Conservation (phyloP, 2,888 invertebrate genomes). For the Sinohyriopsis cumingii region DNA sequence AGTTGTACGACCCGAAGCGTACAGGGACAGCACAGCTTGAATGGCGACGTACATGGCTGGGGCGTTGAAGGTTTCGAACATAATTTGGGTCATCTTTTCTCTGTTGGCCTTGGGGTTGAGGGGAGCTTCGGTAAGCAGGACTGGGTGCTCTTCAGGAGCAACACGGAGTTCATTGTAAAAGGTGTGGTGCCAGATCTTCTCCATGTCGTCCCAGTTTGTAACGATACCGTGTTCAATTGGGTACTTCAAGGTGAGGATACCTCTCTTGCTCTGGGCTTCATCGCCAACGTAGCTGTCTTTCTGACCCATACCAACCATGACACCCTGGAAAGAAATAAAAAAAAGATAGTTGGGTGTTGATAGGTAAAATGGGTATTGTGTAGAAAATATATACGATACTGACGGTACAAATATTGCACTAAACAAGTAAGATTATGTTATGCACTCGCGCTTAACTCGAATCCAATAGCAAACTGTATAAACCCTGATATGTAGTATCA, state of each 20-base stretch:
- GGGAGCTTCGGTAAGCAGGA: conserved; percentile 88
- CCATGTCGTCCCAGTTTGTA: conserved; percentile 72
- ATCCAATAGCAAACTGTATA: too few relatives aligned
- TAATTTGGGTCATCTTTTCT: conserved; percentile 87
- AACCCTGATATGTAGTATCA: too few relatives aligned
- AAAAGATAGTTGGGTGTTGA: conserved; percentile 72
- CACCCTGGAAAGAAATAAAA: conserved; percentile 63
- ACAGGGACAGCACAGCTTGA: conserved; percentile 92
- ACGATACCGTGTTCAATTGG: conserved; percentile 76
- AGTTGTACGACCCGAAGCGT: conserved; percentile 83
- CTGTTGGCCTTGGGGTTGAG: conserved; percentile 93
- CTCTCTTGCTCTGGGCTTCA: conserved; percentile 90
- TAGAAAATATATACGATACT: too few relatives aligned
- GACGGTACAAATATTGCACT: too few relatives aligned
- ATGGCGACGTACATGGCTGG: conserved; percentile 96
- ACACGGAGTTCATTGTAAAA: conserved; percentile 72
- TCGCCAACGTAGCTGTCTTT: conserved; percentile 97
- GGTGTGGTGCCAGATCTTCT: conserved; percentile 70
- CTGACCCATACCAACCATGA: conserved; percentile 98
- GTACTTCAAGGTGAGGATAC: conserved; percentile 75
- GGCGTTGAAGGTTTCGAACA: conserved; percentile 84
- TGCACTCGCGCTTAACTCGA: too few relatives aligned
- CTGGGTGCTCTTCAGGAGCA: conserved; percentile 77
- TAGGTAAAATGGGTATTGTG: conserved; percentile 64
- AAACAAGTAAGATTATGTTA: too few relatives aligned